Conservation (phyloP, 2,888 invertebrate genomes). For the Philereme transversata region DNA sequence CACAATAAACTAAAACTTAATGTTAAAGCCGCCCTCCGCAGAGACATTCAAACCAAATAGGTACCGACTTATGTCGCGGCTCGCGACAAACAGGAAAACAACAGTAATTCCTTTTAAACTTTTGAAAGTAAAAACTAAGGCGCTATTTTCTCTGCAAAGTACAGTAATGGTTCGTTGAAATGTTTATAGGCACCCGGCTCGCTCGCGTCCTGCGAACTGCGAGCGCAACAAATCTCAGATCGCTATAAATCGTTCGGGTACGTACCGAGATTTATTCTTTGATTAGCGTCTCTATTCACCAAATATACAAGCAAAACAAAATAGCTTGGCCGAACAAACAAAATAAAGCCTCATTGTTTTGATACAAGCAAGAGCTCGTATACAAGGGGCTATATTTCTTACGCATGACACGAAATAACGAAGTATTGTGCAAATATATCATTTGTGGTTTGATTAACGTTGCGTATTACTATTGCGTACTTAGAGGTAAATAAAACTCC, state of each 20-base stretch:
- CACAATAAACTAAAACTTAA: constrained; percentile 25
- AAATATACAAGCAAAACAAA: constrained; percentile 48
- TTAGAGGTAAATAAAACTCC: background rate
- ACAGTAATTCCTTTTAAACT: constrained; percentile 67
- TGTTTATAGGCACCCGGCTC: constrained; percentile 63
- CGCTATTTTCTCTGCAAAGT: constrained; percentile 61
- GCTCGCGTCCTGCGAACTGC: constrained; percentile 52
- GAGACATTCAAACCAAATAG: constrained; percentile 26
- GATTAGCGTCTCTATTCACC: constrained; percentile 65
- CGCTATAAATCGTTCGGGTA: constrained; percentile 64
- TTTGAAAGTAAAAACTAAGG: constrained; percentile 64
- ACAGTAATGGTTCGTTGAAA: constrained; percentile 71
- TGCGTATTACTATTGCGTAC: constrained; percentile 1
- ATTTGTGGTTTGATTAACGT: constrained; percentile 22
- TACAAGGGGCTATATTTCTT: constrained; percentile 14
- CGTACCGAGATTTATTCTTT: constrained; percentile 67
- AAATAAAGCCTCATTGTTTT: constrained; percentile 24
- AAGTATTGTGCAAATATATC: constrained; percentile 24
- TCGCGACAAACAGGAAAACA: constrained; percentile 52
- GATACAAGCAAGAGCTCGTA: constrained; percentile 11
- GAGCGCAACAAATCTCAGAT: constrained; percentile 69
- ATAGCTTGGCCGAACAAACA: constrained; percentile 26
- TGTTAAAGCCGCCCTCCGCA: constrained; percentile 24
- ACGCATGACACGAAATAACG: constrained; percentile 22
- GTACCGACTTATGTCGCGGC: constrained; percentile 38